Conservation (phyloP, 2,888 invertebrate species). For the Leptinotarsa haldemani region DNA sequence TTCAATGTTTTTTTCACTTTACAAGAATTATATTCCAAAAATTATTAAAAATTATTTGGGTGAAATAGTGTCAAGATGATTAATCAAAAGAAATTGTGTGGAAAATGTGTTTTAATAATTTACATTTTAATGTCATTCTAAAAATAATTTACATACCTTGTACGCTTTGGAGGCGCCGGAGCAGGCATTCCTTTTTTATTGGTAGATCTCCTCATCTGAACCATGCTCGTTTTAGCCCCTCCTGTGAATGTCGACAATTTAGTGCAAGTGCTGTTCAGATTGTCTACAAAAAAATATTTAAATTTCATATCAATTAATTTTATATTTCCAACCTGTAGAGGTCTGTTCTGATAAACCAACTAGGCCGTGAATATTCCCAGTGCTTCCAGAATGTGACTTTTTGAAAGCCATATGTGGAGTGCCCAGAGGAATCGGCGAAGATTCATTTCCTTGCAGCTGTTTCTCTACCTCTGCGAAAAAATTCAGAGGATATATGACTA, state of each 20-base stretch:
- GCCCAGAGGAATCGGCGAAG: conserved; percentile 65
- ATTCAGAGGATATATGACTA: neutral
- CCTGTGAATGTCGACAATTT: conserved; percentile 76
- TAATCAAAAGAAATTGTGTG: neutral
- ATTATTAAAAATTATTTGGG: too few species aligned
- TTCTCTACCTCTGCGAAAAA: conserved; percentile 88
- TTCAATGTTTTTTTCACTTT: too few species aligned
- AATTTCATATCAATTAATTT: neutral
- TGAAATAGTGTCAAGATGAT: too few species aligned
- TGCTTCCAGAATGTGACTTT: conserved; percentile 73
- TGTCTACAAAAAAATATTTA: conserved; percentile 48
- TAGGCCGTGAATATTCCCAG: conserved; percentile 71
- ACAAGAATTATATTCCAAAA: too few species aligned
- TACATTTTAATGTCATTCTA: neutral
- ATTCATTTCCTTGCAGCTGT: conserved; percentile 81
- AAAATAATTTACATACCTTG: conserved; percentile 73
- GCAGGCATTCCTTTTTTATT: conserved; percentile 93
- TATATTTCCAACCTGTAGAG: conserved; percentile 39
- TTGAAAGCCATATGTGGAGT: conserved; percentile 74
- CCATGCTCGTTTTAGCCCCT: conserved; percentile 72
- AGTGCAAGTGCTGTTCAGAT: conserved; percentile 58
- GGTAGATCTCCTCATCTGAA: conserved; percentile 87
- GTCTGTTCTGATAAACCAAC: conserved; percentile 60
- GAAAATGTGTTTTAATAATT: neutral
- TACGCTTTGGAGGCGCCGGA: conserved; percentile 94